Evolutionary conservation across 2,797 vertebrate species (phyloP), one percentile per base, ranked within the genome.

Genomic region (Sorex maritimensis): DNA sequence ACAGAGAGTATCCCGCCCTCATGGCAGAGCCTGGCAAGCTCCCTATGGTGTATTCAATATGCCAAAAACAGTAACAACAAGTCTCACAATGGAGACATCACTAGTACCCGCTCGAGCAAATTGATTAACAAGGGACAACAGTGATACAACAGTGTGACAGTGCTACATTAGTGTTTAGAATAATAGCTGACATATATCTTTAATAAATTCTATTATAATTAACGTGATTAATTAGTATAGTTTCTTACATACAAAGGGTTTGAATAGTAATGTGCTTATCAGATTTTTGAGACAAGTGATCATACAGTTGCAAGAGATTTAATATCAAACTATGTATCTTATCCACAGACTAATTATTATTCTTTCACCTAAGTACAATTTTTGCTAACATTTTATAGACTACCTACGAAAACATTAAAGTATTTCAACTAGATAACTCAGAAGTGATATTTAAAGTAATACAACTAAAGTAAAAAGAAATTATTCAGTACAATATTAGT

Each of bases 311-410:
- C 38, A 88, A 73, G 21, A 24, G 6, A 4, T 61, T 86, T 78
- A 21, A 52, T 75, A 7, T 30, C 77, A 52, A 7, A 86, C 23
- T 49, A 73, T 17, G 79, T 85, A 80, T 19, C 30, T 4, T 7
- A 85, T 41, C 19, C 78, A 81, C 3, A n/a, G 9, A 28, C 75
- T 69, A 58, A 84, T 3, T 58, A 13, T n/a, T 44, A 72, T 87
- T 90, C 17, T 78, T 92, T 91, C n/a, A 80, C 77, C 79, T 87
- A 85, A 68, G 72, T 69, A 44, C 0, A 74, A 24, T 69, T 78
- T 55, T 3, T 0, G 61, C 24, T 88, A 21, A 72, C 19, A 69
- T 41, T n/a, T 71, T 15, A 72, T 80, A 87, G 41, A 2, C 41
- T 44, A 44, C 41, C 41, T 44, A 7, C 0, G 41, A 44, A 44